Conservation (phyloP, 2,888 invertebrate genomes). For the Luffia ferchaultella region DNA sequence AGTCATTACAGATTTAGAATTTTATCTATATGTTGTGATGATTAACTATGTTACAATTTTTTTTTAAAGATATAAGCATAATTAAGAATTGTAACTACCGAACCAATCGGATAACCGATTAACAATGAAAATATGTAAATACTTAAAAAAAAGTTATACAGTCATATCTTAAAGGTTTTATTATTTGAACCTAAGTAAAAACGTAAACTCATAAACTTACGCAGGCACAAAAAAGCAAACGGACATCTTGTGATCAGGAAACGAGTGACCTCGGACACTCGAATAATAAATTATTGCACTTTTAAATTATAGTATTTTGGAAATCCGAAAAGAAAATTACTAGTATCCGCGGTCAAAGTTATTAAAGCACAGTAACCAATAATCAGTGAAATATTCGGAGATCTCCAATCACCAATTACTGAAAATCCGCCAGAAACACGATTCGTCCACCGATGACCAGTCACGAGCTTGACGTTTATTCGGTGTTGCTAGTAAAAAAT, state of each 20-base stretch:
- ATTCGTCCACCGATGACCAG: constrained; percentile 66
- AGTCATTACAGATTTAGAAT: no score
- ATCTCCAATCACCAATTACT: constrained; percentile 68
- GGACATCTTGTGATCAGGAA: constrained; percentile 63
- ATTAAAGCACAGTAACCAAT: constrained; percentile 55
- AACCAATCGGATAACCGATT: no score
- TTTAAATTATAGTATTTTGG: neutral
- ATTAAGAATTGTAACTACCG: no score
- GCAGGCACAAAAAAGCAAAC: constrained; percentile 75
- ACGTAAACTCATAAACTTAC: constrained; percentile 73
- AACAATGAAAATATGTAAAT: neutral
- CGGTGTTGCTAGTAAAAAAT: constrained; percentile 28
- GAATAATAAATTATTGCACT: neutral
- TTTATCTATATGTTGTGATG: no score
- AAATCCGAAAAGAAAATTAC: neutral
- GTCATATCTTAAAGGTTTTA: neutral
- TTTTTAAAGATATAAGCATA: no score
- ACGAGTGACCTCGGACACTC: neutral
- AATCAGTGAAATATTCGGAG: constrained; percentile 59
- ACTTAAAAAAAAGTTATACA: neutral
- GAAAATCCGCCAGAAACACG: constrained; percentile 61
- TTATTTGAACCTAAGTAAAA: no score
- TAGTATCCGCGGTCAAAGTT: constrained; percentile 45
- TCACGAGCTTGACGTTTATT: constrained; percentile 57
- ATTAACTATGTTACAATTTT: no score